Conservation (phyloP, 2,797 vertebrate genomes). For the Xiphophorus birchmanni region DNA sequence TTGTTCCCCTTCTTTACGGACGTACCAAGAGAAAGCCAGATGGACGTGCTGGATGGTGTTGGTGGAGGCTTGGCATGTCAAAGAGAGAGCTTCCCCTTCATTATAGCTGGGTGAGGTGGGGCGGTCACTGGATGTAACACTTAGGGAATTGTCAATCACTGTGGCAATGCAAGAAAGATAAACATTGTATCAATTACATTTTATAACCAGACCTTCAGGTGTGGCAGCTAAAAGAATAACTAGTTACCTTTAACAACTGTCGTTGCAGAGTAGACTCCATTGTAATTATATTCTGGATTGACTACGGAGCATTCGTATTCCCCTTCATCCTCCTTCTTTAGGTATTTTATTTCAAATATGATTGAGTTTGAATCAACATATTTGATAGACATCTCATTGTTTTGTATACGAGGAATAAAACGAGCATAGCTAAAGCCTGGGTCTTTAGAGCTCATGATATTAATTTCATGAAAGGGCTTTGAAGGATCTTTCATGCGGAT, state of each 20-base stretch:
- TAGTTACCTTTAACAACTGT: constrained; percentile 76
- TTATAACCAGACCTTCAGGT: background rate
- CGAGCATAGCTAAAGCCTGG: background rate
- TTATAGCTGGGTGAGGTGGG: constrained; percentile 39
- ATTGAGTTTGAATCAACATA: constrained; percentile 62
- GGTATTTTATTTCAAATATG: constrained; percentile 65
- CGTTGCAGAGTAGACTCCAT: constrained; percentile 65
- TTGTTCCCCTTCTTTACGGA: constrained; percentile 56
- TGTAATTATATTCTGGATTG: background rate
- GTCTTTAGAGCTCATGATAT: constrained; percentile 64
- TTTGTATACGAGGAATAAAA: accelerated
- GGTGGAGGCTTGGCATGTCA: constrained; percentile 85
- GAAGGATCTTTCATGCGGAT: constrained; percentile 45
- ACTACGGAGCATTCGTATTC: constrained; percentile 70
- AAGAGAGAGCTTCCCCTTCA: constrained; percentile 81
- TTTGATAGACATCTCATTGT: constrained; percentile 55
- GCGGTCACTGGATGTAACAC: constrained; percentile 66
- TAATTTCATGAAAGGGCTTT: accelerated
- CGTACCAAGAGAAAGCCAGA: constrained; percentile 88
- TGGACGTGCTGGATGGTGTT: constrained; percentile 91
- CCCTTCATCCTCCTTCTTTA: constrained; percentile 70
- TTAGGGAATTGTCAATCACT: constrained; percentile 90
- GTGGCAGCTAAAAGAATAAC: background rate
- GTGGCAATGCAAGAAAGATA: constrained; percentile 22
- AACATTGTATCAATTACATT: background rate